Evolutionary conservation across 2,113 vertebrate species (phyloP), one percentile per base, ranked within the genome.

Genomic region (Gracilinanus agilis): DNA sequence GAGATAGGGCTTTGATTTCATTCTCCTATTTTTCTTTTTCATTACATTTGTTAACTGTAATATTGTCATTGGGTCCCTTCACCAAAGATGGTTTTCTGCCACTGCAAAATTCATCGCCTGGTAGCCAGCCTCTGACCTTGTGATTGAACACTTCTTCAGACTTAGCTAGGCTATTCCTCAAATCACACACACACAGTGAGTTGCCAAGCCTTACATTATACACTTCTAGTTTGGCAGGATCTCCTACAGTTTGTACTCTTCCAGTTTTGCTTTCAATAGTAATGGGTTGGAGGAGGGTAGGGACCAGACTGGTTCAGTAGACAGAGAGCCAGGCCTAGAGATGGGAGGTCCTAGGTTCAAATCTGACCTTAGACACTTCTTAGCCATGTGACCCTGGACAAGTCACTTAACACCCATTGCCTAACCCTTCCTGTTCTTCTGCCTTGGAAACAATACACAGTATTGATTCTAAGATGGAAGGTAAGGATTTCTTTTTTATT

Each of bases 1-100:
- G 96, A 94, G 96, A 94, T 93, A 67, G 88, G 95, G 54, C 92
- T 97, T 96, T 96, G 54, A 94, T 96, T 95, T 94, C 91, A 94
- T 93, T 92, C 92, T 44, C 27, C 29, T 95, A 9, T 95, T 95
- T 97, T 96, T 61, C 88, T 93, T 95, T 88, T 96, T 97, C 96
- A 95, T 95, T 92, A 92, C 12, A 75, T 90, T 40, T 90, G 91
- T 23, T 83, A 83, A 83, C 67, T 40, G 67, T 40, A 7, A 40
- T 83, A 23, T 83, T 83, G 67, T 40, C n/a, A 83, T 83, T 40
- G n/a, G 21, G 67, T 21, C 19, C n/a, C n/a, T 40, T 6, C 19
- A 83, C 16, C n/a, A 83, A 83, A 83, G 67, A 83, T 83, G 67
- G 34, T 83, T 83, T 83, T 83, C 67, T 83, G 34, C 67, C n/a